Evolutionary conservation across 2,113 vertebrate genomes (phyloP).

Genomic region (Bos indicus): DNA sequence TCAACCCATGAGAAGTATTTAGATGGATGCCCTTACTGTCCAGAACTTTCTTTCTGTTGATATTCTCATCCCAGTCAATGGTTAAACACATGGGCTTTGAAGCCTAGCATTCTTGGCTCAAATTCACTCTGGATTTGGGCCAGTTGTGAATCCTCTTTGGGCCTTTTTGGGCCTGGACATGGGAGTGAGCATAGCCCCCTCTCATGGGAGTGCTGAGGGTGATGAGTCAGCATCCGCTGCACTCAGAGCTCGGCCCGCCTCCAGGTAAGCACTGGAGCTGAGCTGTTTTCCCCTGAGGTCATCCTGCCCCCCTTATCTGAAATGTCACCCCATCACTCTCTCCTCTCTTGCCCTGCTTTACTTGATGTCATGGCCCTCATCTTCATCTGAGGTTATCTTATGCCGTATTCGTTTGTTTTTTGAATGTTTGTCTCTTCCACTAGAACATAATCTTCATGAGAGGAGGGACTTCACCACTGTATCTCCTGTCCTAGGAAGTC

Average conservation of each 20-base stretch:
- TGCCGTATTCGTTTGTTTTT: not conserved
- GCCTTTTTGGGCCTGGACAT: not conserved
- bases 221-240: not conserved
- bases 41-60: not conserved
- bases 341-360: not conserved
- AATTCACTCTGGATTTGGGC: not conserved
- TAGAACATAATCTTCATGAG: not conserved
- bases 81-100: not conserved
- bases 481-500: not conserved
- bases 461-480: not conserved
- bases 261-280: not conserved
- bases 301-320: not conserved
- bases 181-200: not conserved
- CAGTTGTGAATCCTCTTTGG: not conserved
- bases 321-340: not conserved
- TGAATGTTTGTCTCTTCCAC: not conserved
- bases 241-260: not conserved
- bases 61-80: not conserved
- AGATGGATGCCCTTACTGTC: not conserved
- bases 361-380: not conserved
- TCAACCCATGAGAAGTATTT: not conserved
- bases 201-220: not conserved
- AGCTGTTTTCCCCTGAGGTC: not conserved
- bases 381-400: not conserved
- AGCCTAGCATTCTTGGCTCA: not conserved